A percentile compares a stretch with the other conserved stretches of the same genome.
phyloP scores from a whole-genome alignment of 2,113 vertebrate species.

The Labrus mixtus region DNA sequence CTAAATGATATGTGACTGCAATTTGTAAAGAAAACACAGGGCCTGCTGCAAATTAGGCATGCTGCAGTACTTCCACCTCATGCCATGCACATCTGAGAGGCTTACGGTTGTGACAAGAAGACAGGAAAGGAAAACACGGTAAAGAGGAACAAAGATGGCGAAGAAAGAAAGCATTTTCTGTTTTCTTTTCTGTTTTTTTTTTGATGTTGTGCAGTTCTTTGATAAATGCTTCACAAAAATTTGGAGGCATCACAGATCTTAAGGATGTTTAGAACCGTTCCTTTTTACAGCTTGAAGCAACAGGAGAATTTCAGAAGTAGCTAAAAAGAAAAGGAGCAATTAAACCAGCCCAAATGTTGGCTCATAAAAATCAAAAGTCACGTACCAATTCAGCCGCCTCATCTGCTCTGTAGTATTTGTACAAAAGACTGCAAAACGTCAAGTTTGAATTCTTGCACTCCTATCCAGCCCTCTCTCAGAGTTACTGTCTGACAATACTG shows the following conservation, averaged over 20 bases:
- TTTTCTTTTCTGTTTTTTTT: background rate
- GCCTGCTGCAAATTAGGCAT: slow-evolving; percentile 65
- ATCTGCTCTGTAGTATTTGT: slow-evolving; percentile 70
- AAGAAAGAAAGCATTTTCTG: background rate
- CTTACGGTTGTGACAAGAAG: slow-evolving; percentile 43
- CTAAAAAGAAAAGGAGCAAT: slow-evolving; percentile 1
- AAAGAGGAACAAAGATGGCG: background rate
- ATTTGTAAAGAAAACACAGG: slow-evolving; percentile 76
- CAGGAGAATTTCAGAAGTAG: background rate
- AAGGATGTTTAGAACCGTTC: background rate
- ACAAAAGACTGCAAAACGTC: slow-evolving; percentile 63
- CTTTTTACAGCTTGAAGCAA: background rate
- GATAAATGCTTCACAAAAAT: background rate
- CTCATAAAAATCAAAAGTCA: background rate
- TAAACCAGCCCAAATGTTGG: slow-evolving; percentile 4
- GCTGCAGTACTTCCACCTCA: slow-evolving; percentile 50
- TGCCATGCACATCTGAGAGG: slow-evolving; percentile 45
- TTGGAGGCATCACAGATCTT: background rate
- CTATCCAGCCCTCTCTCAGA: slow-evolving; percentile 37
- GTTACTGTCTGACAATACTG: slow-evolving; percentile 64
- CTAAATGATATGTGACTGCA: slow-evolving; percentile 77
- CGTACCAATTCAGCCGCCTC: slow-evolving; percentile 36
- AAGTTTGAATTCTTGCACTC: slow-evolving; percentile 84
- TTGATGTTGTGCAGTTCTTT: background rate
- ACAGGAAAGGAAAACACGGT: slow-evolving; percentile 21